Evolutionary conservation across 2,113 vertebrate genomes (phyloP), one percentile per base, ranked within the genome.

Genomic region (Petrocephalus microphthalmus): DNA sequence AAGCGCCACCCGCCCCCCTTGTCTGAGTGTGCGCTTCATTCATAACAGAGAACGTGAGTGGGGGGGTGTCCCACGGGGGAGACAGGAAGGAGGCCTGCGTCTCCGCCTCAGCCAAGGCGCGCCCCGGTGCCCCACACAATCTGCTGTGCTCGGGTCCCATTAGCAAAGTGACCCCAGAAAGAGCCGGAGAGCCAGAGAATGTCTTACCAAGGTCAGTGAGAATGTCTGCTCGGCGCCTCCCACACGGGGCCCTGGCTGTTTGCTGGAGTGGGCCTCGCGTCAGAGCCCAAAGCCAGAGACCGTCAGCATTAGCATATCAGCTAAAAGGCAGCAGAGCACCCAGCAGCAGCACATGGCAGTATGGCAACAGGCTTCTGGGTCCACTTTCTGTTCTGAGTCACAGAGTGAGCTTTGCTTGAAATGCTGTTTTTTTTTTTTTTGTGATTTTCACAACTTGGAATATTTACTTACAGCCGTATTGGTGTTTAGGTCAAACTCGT

Each of bases 391-490:
- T 67, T 67, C 60, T 64, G 60, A 64, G 60, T 64, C 60, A 64
- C 60, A 25, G 57, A 25, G 60, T 25, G 10, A 49, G 37, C 20
- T 83, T 49, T 2, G 20, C n/a, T 49, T 22, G 49, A 49, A 83
- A 83, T 83, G 45, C 78, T n/a, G n/a, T n/a, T n/a, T n/a, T n/a
- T n/a, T n/a, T n/a, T 83, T 42, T 49, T 42, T 81, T 81, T 81
- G 29, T 67, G 5, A 78, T 78, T 42, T 78, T 78, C 33, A 78
- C 81, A n/a, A 5, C 81, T 20, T 42, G 10, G 20, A 81, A 81
- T 45, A 33, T 42, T 81, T 81, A 45, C 74, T n/a, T 81, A 15
- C 42, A n/a, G 37, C 20, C 81, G n/a, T 22, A 49, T 0, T n/a
- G 81, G 19, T 17, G 22, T 83, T 83, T 83, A 10, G 42, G 49